Conservation (phyloP, 2,797 vertebrate genomes). For the Poeciliopsis paucimaculata region DNA sequence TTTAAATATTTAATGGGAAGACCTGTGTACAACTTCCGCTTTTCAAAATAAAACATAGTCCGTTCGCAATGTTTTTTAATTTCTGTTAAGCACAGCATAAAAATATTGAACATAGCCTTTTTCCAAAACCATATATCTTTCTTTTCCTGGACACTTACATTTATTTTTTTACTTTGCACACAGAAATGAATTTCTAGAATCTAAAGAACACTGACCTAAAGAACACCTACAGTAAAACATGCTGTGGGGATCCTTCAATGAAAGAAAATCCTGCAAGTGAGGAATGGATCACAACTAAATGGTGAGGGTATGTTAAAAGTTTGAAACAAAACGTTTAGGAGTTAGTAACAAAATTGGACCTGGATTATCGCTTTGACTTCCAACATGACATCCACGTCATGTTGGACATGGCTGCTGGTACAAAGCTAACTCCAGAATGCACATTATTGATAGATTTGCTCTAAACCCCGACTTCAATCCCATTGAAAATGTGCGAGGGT, state of each 20-base stretch:
- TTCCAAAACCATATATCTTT: not conserved
- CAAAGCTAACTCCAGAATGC: not conserved
- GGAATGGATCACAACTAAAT: not conserved
- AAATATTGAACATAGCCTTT: not conserved
- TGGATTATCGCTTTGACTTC: not conserved
- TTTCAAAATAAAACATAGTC: constrained; percentile 32
- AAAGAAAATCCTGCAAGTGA: not conserved
- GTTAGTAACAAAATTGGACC: not conserved
- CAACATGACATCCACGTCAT: not conserved
- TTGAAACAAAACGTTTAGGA: not conserved
- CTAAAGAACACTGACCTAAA: not conserved
- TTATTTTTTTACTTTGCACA: not conserved
- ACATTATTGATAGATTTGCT: not conserved
- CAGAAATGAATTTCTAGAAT: not conserved
- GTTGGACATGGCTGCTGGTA: not conserved
- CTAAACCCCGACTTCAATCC: not conserved
- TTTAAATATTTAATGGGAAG: not conserved
- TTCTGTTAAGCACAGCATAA: not conserved
- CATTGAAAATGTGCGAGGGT: not conserved
- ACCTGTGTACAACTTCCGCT: not conserved
- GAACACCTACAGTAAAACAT: not conserved
- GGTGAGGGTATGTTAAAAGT: not conserved
- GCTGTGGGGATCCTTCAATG: not conserved
- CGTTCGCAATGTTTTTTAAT: too few species aligned
- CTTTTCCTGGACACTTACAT: not conserved